These are phyloP conservation scores for Ricordea florida DNA, from an alignment of 92 coral and sea anemone species.

Conservation along the genomic window DNA sequence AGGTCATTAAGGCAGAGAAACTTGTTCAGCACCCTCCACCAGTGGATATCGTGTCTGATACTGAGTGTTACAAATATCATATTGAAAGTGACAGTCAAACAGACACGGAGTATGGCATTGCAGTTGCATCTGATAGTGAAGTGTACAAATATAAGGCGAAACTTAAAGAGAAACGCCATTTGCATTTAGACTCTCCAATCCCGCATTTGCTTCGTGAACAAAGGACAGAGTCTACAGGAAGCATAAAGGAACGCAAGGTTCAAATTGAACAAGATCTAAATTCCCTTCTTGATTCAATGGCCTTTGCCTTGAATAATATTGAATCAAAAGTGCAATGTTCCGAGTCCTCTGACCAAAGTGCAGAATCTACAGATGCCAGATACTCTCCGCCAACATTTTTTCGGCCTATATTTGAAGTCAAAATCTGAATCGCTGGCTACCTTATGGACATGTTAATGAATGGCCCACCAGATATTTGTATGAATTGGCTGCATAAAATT, in stretches of 20 bases:
- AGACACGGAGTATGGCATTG: conserved; percentile 73
- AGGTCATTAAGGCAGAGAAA: conserved; percentile 27
- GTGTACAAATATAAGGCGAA: conserved; percentile 61
- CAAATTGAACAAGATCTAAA: conserved; percentile 87
- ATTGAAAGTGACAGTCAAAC: conserved; percentile 76
- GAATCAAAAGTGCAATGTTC: background rate
- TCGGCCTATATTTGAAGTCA: conserved; percentile 95
- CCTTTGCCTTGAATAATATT: conserved; percentile 67
- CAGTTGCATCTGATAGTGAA: conserved; percentile 80
- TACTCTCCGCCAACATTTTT: conserved; percentile 75
- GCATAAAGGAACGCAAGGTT: conserved; percentile 79
- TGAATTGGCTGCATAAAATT: too few relatives aligned
- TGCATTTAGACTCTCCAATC: conserved; percentile 73
- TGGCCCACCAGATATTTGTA: too few relatives aligned
- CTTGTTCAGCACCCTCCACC: conserved; percentile 59
- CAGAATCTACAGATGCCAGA: conserved; percentile 21
- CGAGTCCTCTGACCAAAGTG: conserved; percentile 14
- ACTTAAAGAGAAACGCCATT: conserved; percentile 65
- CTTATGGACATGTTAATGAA: too few relatives aligned
- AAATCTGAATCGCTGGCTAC: conserved; percentile 45
- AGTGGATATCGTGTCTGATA: conserved; percentile 77
- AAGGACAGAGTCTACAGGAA: conserved; percentile 57
- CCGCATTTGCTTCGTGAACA: conserved; percentile 67
- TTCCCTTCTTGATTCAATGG: conserved; percentile 91
- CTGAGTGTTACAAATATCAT: conserved; percentile 67